Percentiles rank a stretch among this genome's conserved stretches.
These are phyloP conservation scores for Pitta sordida DNA, from an alignment of 2,113 vertebrate genomes.

Conservation along the genomic window DNA sequence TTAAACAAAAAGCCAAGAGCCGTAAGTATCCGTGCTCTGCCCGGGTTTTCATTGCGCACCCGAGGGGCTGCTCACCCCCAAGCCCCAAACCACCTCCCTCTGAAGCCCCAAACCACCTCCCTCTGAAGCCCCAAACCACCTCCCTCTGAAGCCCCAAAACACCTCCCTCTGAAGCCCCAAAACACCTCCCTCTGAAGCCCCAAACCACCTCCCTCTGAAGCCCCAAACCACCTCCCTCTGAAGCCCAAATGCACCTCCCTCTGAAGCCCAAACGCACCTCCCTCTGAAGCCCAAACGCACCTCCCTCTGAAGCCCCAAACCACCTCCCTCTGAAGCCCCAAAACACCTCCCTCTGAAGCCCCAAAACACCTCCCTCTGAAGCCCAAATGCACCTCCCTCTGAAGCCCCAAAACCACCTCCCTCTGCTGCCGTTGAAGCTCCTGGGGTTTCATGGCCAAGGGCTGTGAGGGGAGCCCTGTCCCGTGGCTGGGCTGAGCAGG, in stretches of 20 bases:
- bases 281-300: no score
- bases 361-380: background rate
- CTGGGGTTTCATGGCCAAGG: background rate
- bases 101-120: background rate
- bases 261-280: background rate
- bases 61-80: background rate
- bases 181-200: no score
- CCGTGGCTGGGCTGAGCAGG: background rate
- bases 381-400: background rate
- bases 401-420: background rate
- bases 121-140: background rate
- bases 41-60: constrained; percentile 9
- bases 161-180: background rate
- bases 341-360: background rate
- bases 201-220: background rate
- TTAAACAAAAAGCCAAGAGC: constrained; percentile 98
- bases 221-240: background rate
- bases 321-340: background rate
- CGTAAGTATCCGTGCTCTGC: constrained; percentile 82
- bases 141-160: background rate
- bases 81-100: background rate
- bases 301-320: no score
- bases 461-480: background rate
- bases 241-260: background rate
- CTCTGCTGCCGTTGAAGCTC: background rate